Evolutionary conservation across 1,140 invertebrate species (phyloP).

Genomic region (Solen grandis): DNA sequence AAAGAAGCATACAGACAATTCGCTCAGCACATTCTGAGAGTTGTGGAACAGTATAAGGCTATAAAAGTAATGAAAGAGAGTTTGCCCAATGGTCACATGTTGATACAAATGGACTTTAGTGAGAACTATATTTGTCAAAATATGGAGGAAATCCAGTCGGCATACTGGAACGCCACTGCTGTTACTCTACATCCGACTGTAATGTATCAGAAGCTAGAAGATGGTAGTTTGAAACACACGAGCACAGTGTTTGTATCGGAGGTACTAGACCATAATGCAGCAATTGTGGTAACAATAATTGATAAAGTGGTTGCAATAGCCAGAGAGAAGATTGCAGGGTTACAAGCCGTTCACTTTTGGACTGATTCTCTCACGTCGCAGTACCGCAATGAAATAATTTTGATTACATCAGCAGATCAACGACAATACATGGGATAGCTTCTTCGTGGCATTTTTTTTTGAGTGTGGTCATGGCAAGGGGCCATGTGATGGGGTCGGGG

Average conservation of each 20-base stretch:
- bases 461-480: constrained; percentile 63
- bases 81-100: constrained; percentile 2
- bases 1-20: constrained; percentile 10
- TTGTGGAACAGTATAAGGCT: constrained; percentile 25
- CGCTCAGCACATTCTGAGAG: constrained; percentile 21
- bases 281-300: constrained; percentile 43
- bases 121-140: constrained; percentile 25
- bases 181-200: constrained; percentile 14
- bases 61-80: constrained; percentile 42
- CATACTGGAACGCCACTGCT: constrained; percentile 21
- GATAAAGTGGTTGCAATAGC: constrained; percentile 7
- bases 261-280: constrained; percentile 44
- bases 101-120: constrained; percentile 34
- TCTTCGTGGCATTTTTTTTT: constrained; percentile 59
- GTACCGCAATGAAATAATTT: constrained; percentile 58
- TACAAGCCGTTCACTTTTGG: constrained; percentile 57
- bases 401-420: constrained; percentile 7
- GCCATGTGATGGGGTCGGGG: constrained; percentile 62
- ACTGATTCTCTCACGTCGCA: constrained; percentile 58
- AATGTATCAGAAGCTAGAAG: not conserved
- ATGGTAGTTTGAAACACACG: constrained; percentile 27
- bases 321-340: constrained; percentile 1
- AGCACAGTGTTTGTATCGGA: constrained; percentile 49
- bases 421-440: constrained; percentile 35
- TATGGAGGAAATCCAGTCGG: constrained; percentile 29